These are phyloP conservation scores for Tenrec ecaudatus DNA, from an alignment of 2,113 vertebrate species.

Conservation along the genomic window DNA sequence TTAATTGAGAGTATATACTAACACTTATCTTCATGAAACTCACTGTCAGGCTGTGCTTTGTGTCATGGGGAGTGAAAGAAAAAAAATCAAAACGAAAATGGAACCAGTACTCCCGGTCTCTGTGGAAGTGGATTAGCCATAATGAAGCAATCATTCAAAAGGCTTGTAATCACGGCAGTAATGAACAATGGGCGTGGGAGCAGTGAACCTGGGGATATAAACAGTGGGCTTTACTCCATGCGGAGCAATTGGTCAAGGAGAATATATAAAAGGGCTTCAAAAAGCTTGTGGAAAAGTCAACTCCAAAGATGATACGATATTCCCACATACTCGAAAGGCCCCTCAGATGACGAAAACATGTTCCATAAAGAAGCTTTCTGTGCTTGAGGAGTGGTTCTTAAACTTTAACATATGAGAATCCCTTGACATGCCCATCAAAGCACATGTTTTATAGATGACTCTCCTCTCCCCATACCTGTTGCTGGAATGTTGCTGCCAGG, in stretches of 20 bases:
- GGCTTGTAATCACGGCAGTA: neutral
- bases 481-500: too few species aligned
- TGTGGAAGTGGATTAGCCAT: neutral
- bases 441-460: neutral
- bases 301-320: neutral
- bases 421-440: neutral
- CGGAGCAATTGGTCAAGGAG: neutral
- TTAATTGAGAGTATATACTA: too few species aligned
- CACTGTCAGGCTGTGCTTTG: neutral
- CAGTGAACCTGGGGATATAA: neutral
- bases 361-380: neutral
- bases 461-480: too few species aligned
- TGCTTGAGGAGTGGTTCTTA: neutral
- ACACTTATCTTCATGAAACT: neutral
- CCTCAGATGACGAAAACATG: neutral
- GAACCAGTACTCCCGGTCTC: neutral
- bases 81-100: neutral
- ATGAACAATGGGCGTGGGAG: neutral
- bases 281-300: neutral
- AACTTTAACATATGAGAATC: neutral
- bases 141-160: neutral
- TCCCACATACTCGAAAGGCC: too few species aligned
- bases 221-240: neutral
- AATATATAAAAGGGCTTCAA: neutral
- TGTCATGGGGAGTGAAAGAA: neutral